Conservation (phyloP, 2,113 vertebrate species). For the Festucalex cinctus region DNA sequence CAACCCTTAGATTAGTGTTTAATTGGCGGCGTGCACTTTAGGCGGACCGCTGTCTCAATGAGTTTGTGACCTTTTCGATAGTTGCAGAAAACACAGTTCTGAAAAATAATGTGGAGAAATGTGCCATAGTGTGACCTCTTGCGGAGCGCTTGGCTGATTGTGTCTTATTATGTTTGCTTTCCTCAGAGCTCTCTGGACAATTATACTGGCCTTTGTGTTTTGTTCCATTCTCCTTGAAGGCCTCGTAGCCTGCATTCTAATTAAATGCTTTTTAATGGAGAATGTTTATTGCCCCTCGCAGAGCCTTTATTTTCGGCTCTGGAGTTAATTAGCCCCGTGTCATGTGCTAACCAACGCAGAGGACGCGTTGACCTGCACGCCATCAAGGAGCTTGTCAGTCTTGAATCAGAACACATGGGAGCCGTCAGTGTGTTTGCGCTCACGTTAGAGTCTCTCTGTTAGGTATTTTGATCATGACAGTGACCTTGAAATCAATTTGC, state of each 20-base stretch:
- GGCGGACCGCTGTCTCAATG: slow-evolving; percentile 35
- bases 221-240: slow-evolving; percentile 63
- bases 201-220: slow-evolving; percentile 53
- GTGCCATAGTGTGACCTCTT: slow-evolving; percentile 49
- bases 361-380: slow-evolving; percentile 39
- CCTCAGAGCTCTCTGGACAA: slow-evolving; percentile 49
- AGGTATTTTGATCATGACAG: slow-evolving; percentile 21
- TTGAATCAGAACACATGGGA: slow-evolving; percentile 3
- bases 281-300: slow-evolving; percentile 62
- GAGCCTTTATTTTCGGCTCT: slow-evolving; percentile 52
- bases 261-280: slow-evolving; percentile 63
- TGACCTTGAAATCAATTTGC: slow-evolving; percentile 27
- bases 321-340: slow-evolving; percentile 62
- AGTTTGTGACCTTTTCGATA: slow-evolving; percentile 48
- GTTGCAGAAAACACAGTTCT: slow-evolving; percentile 35
- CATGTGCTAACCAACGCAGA: slow-evolving; percentile 52
- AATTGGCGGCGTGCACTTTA: slow-evolving; percentile 46
- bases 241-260: slow-evolving; percentile 61
- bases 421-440: slow-evolving; percentile 1
- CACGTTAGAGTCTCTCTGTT: slow-evolving; percentile 1
- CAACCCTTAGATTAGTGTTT: slow-evolving; percentile 20
- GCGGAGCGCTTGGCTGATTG: slow-evolving; percentile 39
- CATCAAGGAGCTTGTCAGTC: slow-evolving; percentile 33
- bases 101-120: slow-evolving; percentile 32
- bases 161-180: slow-evolving; percentile 54